These are phyloP conservation scores for Brachynemurus nebulosus DNA, from an alignment of 2,888 invertebrate genomes.

Conservation along the genomic window DNA sequence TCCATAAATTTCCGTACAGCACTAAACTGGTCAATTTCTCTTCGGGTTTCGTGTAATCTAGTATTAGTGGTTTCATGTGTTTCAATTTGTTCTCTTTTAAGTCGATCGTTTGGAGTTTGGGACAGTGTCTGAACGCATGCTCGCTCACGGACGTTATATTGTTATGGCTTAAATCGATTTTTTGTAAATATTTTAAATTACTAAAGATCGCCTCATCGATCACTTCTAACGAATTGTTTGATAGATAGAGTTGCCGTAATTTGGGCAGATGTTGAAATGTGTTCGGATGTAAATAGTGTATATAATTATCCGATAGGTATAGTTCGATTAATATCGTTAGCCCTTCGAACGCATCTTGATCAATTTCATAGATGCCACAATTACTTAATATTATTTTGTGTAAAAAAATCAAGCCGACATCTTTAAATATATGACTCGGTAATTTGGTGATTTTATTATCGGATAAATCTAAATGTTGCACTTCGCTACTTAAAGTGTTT, in stretches of 20 bases:
- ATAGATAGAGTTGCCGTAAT: slow-evolving; percentile 56
- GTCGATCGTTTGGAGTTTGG: slow-evolving; percentile 50
- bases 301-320: slow-evolving; percentile 62
- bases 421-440: slow-evolving; percentile 49
- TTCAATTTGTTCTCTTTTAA: slow-evolving; percentile 63
- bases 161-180: slow-evolving; percentile 65
- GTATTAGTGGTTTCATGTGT: slow-evolving; percentile 34
- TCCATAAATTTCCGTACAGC: slow-evolving; percentile 73
- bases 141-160: slow-evolving; percentile 51
- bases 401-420: slow-evolving; percentile 58
- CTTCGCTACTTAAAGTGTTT: slow-evolving; percentile 51
- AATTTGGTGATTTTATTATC: slow-evolving; percentile 54
- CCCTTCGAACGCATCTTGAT: slow-evolving; percentile 60
- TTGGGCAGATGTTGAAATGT: slow-evolving; percentile 58
- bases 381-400: slow-evolving; percentile 66
- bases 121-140: slow-evolving; percentile 55
- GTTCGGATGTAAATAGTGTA: slow-evolving; percentile 47
- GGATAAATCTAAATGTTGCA: slow-evolving; percentile 58
- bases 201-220: slow-evolving; percentile 64
- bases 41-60: slow-evolving; percentile 14
- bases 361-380: slow-evolving; percentile 58
- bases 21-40: slow-evolving; percentile 57
- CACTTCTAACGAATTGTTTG: slow-evolving; percentile 58
- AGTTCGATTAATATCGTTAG: slow-evolving; percentile 68
- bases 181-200: slow-evolving; percentile 57